A percentile compares a stretch with the other conserved stretches of the same genome.
These are phyloP conservation scores for Oncopodura yosiiana DNA, from an alignment of 1,140 invertebrate species.

Conservation along the genomic window DNA sequence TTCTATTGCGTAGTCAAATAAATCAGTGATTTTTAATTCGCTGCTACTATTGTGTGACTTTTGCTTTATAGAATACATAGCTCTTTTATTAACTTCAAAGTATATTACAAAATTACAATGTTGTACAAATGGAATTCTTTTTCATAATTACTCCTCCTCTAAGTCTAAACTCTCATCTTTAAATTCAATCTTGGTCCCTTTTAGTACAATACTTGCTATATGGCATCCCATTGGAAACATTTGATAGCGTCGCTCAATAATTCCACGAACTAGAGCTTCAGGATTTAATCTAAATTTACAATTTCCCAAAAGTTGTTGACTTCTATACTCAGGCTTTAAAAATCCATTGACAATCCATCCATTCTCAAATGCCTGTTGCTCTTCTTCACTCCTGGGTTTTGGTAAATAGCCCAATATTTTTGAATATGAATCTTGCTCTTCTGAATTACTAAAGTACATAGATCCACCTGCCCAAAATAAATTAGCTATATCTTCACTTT, in stretches of 20 bases:
- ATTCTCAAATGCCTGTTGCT: not conserved
- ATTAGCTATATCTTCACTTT: too few species aligned
- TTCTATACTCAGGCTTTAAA: not conserved
- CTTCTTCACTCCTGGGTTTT: not conserved
- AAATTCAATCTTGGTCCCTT: too few species aligned
- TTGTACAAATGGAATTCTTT: too few species aligned
- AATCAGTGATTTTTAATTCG: too few species aligned
- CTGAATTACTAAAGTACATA: not conserved
- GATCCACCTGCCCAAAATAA: conserved; percentile 17
- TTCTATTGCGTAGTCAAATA: too few species aligned
- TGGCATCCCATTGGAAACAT: conserved; percentile 9
- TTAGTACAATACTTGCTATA: conserved; percentile 4
- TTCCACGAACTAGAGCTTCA: conserved; percentile 8
- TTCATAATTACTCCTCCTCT: too few species aligned
- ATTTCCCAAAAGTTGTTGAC: too few species aligned
- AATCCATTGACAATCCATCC: conserved; percentile 12
- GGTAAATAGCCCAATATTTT: conserved; percentile 7
- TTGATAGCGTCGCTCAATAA: conserved; percentile 1
- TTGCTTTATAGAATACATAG: too few species aligned
- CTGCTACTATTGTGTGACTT: too few species aligned
- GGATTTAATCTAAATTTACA: conserved; percentile 7
- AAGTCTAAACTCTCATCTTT: too few species aligned
- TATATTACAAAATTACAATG: too few species aligned
- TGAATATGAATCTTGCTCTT: conserved; percentile 17
- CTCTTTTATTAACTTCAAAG: too few species aligned